phyloP scores from a whole-genome alignment of 2,888 invertebrate species.

The Apotomis turbidana region DNA sequence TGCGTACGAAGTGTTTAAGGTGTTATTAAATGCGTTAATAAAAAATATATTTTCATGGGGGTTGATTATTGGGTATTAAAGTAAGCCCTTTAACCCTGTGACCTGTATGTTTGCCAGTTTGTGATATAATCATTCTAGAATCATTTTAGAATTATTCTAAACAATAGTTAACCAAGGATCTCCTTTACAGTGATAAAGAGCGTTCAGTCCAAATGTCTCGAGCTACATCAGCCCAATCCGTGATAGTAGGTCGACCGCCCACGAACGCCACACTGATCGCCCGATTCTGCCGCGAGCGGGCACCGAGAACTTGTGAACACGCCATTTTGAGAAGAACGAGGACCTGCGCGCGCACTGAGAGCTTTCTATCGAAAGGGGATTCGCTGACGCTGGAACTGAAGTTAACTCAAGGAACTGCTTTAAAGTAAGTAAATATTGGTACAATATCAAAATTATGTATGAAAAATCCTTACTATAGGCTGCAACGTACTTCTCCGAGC shows the following conservation, averaged over 20 bases:
- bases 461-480: no score
- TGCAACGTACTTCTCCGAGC: no score
- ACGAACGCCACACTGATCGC: constrained; percentile 91
- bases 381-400: constrained; percentile 91
- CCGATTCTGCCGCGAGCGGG: constrained; percentile 91
- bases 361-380: constrained; percentile 92
- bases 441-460: neutral
- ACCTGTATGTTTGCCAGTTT: no score
- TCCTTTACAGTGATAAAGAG: constrained; percentile 73
- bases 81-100: no score
- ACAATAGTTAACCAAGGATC: constrained; percentile 32
- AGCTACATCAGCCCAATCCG: constrained; percentile 77
- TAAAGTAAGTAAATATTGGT: constrained; percentile 84
- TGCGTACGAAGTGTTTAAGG: no score
- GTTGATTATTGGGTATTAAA: no score
- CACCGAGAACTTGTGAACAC: constrained; percentile 93
- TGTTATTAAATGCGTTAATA: no score
- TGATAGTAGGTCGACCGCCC: constrained; percentile 82
- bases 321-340: constrained; percentile 87
- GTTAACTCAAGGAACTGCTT: constrained; percentile 91
- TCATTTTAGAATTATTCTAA: no score
- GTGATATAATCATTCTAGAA: no score
- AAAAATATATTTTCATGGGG: no score
- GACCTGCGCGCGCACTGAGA: constrained; percentile 91
- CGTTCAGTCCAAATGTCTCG: constrained; percentile 78